phyloP scores from a whole-genome alignment of 2,797 vertebrate species.

The Varecia variegata region DNA sequence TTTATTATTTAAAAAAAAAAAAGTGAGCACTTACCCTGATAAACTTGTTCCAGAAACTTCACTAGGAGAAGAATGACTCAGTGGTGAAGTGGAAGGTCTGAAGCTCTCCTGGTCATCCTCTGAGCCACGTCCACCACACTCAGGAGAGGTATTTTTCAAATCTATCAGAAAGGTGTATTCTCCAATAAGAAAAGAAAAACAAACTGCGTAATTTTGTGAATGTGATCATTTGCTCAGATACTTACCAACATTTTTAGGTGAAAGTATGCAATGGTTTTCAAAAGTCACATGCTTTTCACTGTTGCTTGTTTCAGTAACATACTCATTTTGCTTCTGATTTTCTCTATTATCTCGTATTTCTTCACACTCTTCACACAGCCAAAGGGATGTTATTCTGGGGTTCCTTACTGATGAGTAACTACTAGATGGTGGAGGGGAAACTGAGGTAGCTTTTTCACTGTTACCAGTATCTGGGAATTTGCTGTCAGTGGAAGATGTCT shows the following conservation, averaged over 20 bases:
- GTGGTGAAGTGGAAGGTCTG: conserved; percentile 93
- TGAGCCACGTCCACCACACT: conserved; percentile 61
- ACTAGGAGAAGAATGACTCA: conserved; percentile 97
- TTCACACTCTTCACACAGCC: conserved; percentile 55
- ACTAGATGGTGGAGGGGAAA: not conserved
- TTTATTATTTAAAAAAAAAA: not conserved
- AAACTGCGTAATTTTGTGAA: not conserved
- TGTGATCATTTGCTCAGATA: not conserved
- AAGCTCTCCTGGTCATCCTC: conserved; percentile 90
- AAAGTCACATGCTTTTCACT: conserved; percentile 81
- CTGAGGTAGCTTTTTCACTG: not conserved
- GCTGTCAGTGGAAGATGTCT: not conserved
- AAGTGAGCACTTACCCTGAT: conserved; percentile 79
- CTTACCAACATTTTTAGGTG: conserved; percentile 83
- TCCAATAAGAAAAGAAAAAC: conserved; percentile 35
- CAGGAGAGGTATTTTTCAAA: conserved; percentile 70
- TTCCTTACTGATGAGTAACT: conserved; percentile 39
- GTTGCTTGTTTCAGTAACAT: not conserved
- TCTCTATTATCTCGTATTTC: conserved; percentile 42
- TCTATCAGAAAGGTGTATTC: conserved; percentile 69
- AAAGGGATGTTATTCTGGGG: conserved; percentile 44
- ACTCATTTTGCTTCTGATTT: conserved; percentile 36
- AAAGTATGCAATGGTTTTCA: conserved; percentile 49
- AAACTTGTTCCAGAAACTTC: conserved; percentile 87
- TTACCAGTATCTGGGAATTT: not conserved